Evolutionary conservation across 2,113 vertebrate species (phyloP).

Genomic region (Hippolais icterina): DNA sequence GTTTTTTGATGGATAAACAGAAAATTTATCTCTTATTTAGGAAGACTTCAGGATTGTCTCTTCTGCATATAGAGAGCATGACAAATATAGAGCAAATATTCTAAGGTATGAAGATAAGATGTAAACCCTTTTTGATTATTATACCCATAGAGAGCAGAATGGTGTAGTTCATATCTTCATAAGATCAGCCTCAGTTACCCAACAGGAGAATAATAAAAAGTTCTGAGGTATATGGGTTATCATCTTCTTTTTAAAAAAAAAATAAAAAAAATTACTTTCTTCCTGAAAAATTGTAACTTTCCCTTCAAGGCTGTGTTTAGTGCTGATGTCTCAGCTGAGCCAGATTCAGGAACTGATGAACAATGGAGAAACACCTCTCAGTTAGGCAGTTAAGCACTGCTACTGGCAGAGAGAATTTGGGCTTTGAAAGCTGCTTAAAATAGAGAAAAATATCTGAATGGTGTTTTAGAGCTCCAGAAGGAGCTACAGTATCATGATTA

Average conservation of each 20-base stretch:
- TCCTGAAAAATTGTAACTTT: neutral
- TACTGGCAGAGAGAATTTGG: conserved; percentile 26
- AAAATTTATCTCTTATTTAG: neutral
- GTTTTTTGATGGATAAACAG: neutral
- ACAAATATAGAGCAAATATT: neutral
- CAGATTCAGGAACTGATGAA: neutral
- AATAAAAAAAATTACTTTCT: neutral
- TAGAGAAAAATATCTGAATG: conserved; percentile 2
- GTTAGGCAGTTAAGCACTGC: neutral
- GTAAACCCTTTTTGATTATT: neutral
- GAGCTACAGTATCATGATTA: conserved; percentile 55
- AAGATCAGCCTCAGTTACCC: neutral
- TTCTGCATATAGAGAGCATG: neutral
- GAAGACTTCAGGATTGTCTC: neutral
- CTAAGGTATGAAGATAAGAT: neutral
- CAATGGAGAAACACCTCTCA: neutral
- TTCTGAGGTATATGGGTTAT: neutral
- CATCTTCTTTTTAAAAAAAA: no score
- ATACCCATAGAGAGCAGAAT: neutral
- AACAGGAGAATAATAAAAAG: neutral
- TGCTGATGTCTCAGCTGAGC: conserved; percentile 15
- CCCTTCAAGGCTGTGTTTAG: neutral
- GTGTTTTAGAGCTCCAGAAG: conserved; percentile 59
- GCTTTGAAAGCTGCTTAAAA: conserved; percentile 57
- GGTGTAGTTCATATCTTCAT: neutral